A percentile compares a stretch with the other conserved stretches of the same genome.
These are phyloP conservation scores for Cephalopterus ornatus DNA, from an alignment of 2,113 vertebrate species.

Conservation along the genomic window DNA sequence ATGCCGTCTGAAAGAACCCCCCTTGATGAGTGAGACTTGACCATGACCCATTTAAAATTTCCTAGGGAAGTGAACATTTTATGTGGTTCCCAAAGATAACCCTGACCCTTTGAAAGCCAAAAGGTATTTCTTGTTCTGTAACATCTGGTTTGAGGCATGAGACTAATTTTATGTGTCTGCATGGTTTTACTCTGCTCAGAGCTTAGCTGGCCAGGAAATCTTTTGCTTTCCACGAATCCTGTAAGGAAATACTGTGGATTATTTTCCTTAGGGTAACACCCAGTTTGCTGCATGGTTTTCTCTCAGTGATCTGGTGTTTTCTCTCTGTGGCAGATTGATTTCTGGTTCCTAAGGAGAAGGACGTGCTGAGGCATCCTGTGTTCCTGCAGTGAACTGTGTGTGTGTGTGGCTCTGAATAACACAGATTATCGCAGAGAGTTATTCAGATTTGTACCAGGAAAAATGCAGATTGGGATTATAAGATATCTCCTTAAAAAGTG, in stretches of 20 bases:
- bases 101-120: constrained; percentile 40
- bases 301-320: not conserved
- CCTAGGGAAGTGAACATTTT: constrained; percentile 42
- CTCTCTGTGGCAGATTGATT: not conserved
- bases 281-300: not conserved
- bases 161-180: constrained; percentile 42
- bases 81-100: constrained; percentile 39
- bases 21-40: not conserved
- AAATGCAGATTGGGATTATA: not conserved
- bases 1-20: not conserved
- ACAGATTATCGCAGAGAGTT: not conserved
- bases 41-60: constrained; percentile 6
- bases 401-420: not conserved
- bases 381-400: not conserved
- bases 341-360: not conserved
- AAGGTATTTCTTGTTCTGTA: constrained; percentile 35
- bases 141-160: constrained; percentile 45
- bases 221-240: not conserved
- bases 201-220: not conserved
- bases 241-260: not conserved
- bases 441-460: not conserved
- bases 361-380: not conserved
- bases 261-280: not conserved
- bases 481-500: not conserved
- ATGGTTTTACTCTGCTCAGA: constrained; percentile 25